Percentiles rank a stretch among this genome's conserved stretches.
These are phyloP conservation scores for Amphipyra tragopoginis DNA, from an alignment of 2,888 invertebrate species.

Conservation along the genomic window DNA sequence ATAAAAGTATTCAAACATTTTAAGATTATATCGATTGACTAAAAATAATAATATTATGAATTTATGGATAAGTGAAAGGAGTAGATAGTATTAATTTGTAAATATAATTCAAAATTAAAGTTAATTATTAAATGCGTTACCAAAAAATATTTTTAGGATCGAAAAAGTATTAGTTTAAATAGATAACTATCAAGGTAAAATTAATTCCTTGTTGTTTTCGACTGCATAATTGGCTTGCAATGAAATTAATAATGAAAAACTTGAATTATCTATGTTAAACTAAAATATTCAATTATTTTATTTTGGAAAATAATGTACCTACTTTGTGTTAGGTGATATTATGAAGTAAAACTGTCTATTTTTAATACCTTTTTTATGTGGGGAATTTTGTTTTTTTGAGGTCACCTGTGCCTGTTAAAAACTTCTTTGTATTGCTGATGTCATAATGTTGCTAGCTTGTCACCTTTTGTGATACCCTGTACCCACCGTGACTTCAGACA, in stretches of 20 bases:
- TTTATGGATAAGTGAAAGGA: constrained; percentile 22
- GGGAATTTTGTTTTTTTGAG: constrained; percentile 32
- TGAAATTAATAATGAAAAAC: neutral
- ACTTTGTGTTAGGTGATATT: constrained; percentile 30
- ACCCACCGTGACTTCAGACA: constrained; percentile 31
- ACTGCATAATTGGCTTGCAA: constrained; percentile 7
- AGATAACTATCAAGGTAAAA: neutral
- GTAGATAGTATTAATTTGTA: constrained; percentile 33
- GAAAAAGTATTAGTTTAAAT: constrained; percentile 18
- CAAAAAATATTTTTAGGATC: constrained; percentile 32
- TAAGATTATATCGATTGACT: constrained; percentile 23
- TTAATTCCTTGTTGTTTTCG: constrained; percentile 5
- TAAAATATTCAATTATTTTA: constrained; percentile 8
- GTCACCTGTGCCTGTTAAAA: constrained; percentile 15
- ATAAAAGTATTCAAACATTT: constrained; percentile 40
- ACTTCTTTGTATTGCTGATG: constrained; percentile 15
- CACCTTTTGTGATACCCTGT: constrained; percentile 38
- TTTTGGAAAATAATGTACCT: constrained; percentile 12
- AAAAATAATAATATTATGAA: constrained; percentile 38
- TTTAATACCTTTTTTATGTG: constrained; percentile 54
- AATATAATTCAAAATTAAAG: constrained; percentile 33
- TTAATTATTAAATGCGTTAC: constrained; percentile 34
- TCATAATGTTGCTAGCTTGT: constrained; percentile 37
- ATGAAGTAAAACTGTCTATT: constrained; percentile 49
- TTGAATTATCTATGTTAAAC: constrained; percentile 2